phyloP scores from a whole-genome alignment of 2,113 vertebrate genomes.

The Haemorhous mexicanus region DNA sequence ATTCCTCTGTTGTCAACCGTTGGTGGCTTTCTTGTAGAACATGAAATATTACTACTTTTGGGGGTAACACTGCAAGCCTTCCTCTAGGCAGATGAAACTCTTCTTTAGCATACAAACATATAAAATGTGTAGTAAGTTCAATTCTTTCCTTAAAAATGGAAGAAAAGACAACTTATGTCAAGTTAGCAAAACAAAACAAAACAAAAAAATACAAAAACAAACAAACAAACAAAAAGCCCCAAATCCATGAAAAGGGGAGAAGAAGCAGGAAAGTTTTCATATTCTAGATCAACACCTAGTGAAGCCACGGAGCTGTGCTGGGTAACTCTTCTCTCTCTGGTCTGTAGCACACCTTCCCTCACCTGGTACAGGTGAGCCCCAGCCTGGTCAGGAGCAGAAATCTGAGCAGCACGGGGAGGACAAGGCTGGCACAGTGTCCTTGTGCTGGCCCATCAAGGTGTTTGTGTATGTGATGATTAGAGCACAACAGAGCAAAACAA shows the following conservation, averaged over 20 bases:
- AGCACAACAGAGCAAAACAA: not conserved
- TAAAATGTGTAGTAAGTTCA: not conserved
- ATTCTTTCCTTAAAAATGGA: not conserved
- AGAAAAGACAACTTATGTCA: not conserved
- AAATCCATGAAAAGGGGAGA: not conserved
- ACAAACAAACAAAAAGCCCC: rapidly evolving
- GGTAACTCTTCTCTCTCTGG: not conserved
- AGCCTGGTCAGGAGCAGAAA: not conserved
- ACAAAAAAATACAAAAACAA: too few species aligned
- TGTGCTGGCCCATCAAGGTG: not conserved
- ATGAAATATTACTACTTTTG: not conserved
- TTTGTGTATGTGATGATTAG: not conserved
- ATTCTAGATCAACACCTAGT: not conserved
- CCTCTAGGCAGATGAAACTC: not conserved
- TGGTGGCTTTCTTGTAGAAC: not conserved
- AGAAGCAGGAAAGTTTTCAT: not conserved
- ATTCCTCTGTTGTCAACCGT: not conserved
- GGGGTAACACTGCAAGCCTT: not conserved
- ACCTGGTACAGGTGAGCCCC: not conserved
- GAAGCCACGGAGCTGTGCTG: not conserved
- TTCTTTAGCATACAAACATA: not conserved
- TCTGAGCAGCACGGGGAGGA: not conserved
- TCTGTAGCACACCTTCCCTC: not conserved
- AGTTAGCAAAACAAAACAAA: not conserved
- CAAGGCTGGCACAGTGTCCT: not conserved